A percentile compares a stretch with the other conserved stretches of the same genome.
These are phyloP conservation scores for Sycophaga agraensis DNA, from an alignment of 1,140 invertebrate species.

Conservation along the genomic window DNA sequence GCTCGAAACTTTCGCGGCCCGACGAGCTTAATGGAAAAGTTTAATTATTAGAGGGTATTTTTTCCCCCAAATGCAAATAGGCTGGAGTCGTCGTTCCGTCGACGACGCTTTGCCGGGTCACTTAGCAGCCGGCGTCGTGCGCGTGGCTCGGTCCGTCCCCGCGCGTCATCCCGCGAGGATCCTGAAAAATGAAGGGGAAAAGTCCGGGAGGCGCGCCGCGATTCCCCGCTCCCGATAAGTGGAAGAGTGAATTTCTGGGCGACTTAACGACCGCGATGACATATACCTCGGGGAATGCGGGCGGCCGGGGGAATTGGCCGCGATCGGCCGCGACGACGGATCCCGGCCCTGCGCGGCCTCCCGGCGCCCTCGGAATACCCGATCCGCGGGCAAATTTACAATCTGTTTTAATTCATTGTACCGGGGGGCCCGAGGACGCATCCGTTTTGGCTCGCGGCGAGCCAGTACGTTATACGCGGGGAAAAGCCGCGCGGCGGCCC, in stretches of 20 bases:
- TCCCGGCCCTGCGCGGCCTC: too few relatives aligned
- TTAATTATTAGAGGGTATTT: slow-evolving; percentile 7
- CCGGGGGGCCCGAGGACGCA: slow-evolving; percentile 35
- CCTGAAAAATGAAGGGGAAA: too few relatives aligned
- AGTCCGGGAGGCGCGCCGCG: too few relatives aligned
- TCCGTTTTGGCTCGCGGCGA: slow-evolving; percentile 44
- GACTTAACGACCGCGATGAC: slow-evolving; percentile 21
- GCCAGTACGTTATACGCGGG: neutral
- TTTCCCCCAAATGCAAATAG: too few relatives aligned
- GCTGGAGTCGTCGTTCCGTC: too few relatives aligned
- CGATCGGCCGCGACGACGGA: slow-evolving; percentile 14
- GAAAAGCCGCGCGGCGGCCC: neutral
- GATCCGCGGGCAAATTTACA: slow-evolving; percentile 42
- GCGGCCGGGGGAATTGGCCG: slow-evolving; percentile 26
- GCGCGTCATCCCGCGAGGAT: too few relatives aligned
- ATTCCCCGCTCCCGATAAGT: slow-evolving; percentile 12
- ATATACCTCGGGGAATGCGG: slow-evolving; percentile 15
- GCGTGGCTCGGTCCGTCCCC: too few relatives aligned
- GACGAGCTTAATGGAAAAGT: slow-evolving; percentile 17
- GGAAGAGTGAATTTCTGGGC: slow-evolving; percentile 23
- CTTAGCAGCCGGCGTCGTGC: too few relatives aligned
- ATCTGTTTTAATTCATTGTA: slow-evolving; percentile 53
- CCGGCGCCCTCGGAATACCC: slow-evolving; percentile 21
- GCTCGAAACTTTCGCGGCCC: neutral
- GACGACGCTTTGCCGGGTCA: too few relatives aligned